phyloP scores from a whole-genome alignment of 2,888 invertebrate genomes.

The Ectemnius cavifrons region DNA sequence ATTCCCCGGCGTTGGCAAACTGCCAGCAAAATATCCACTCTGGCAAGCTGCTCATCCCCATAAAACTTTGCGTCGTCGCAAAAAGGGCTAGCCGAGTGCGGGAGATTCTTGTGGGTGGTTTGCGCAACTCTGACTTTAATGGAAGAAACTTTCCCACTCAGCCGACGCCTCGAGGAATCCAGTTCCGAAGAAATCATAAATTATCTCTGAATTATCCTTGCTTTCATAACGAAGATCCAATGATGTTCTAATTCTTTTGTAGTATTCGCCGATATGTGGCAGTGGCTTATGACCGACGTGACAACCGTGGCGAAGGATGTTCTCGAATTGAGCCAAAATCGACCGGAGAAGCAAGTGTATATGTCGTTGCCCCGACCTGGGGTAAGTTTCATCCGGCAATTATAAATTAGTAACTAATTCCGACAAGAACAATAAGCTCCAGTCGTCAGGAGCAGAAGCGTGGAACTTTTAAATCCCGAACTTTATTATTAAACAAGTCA shows the following conservation, averaged over 20 bases:
- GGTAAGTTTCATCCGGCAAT: slow-evolving; percentile 80
- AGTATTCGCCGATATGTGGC: slow-evolving; percentile 97
- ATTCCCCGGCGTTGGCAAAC: neutral
- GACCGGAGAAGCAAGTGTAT: slow-evolving; percentile 88
- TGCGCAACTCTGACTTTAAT: no score
- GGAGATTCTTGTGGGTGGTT: no score
- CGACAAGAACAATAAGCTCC: no score
- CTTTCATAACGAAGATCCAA: no score
- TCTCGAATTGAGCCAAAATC: slow-evolving; percentile 86
- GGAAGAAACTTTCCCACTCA: no score
- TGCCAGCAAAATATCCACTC: neutral
- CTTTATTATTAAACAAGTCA: no score
- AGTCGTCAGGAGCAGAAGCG: no score
- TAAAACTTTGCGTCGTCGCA: neutral
- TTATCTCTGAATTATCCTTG: no score
- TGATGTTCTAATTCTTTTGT: slow-evolving; percentile 21
- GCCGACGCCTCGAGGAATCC: no score
- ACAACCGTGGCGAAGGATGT: slow-evolving; percentile 93
- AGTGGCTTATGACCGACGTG: slow-evolving; percentile 95
- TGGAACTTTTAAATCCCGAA: no score
- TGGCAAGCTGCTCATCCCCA: neutral
- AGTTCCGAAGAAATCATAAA: no score
- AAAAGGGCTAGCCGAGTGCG: neutral
- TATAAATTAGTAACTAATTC: no score
- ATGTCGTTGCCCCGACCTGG: slow-evolving; percentile 97